Percentiles rank a stretch among this genome's conserved stretches.
phyloP scores from a whole-genome alignment of 2,113 vertebrate genomes.

The Psilopsiagon aurifrons region DNA sequence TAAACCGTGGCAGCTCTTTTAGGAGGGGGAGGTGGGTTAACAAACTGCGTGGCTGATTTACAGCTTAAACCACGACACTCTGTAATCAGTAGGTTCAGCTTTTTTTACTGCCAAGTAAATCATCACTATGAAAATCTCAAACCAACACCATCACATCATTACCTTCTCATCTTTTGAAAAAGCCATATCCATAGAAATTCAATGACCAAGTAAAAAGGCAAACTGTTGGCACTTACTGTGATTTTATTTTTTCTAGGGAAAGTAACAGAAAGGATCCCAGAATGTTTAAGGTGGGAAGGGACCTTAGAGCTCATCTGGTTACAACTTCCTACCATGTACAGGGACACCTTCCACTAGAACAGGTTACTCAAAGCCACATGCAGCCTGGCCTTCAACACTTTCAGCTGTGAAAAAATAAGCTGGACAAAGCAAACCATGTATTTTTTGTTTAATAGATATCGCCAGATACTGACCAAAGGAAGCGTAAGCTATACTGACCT shows the following conservation, averaged over 20 bases:
- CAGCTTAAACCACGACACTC: no score
- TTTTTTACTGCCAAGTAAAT: not conserved
- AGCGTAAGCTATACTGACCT: not conserved
- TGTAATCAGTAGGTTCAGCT: not conserved
- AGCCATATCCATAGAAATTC: not conserved
- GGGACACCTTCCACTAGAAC: not conserved
- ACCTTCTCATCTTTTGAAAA: not conserved
- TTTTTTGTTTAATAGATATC: not conserved
- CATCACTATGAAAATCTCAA: not conserved
- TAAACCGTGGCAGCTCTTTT: no score
- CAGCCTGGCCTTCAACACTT: not conserved
- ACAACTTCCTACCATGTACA: not conserved
- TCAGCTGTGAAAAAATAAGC: not conserved
- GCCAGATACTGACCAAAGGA: not conserved
- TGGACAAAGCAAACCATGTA: not conserved
- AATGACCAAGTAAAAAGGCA: not conserved
- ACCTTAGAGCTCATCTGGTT: not conserved
- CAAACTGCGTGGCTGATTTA: no score
- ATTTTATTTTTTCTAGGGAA: not conserved
- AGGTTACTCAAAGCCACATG: not conserved
- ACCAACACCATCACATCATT: not conserved
- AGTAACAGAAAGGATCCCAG: not conserved
- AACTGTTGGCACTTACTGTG: rapidly evolving
- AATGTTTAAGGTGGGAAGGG: not conserved
- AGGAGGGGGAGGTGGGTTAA: no score